phyloP scores from a whole-genome alignment of 2,888 invertebrate genomes.

The Loripinus fragilis region DNA sequence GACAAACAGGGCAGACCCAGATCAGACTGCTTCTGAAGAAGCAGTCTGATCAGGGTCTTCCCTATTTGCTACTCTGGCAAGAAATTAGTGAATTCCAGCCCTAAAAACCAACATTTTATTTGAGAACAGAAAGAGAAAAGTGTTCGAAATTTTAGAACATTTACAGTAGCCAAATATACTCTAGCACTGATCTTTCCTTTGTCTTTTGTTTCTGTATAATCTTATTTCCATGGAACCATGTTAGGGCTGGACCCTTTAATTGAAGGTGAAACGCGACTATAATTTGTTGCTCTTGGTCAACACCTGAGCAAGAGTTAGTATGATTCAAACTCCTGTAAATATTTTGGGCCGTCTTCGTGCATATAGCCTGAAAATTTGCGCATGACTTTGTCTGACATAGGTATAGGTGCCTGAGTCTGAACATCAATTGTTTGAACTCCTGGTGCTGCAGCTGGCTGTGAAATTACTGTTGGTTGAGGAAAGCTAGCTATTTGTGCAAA shows the following conservation, averaged over 20 bases:
- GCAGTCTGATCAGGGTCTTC: no score
- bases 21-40: no score
- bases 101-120: no score
- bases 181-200: no score
- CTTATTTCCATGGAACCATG: conserved; percentile 18
- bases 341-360: conserved; percentile 30
- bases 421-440: background rate
- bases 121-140: no score
- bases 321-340: background rate
- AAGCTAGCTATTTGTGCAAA: background rate
- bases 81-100: no score
- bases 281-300: conserved; percentile 4
- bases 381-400: conserved; percentile 14
- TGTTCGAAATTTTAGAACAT: no score
- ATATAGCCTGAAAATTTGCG: conserved; percentile 25
- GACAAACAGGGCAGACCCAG: no score
- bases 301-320: conserved; percentile 9
- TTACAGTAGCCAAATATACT: no score
- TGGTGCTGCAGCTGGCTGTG: background rate
- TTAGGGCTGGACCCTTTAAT: conserved; percentile 33
- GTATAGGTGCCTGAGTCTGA: background rate
- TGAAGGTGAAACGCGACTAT: conserved; percentile 37
- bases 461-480: background rate
- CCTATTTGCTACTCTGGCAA: no score
- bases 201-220: no score